Base-by-base conservation (phyloP, 1,140 invertebrate species). In the Brachionus rubens region DNA sequence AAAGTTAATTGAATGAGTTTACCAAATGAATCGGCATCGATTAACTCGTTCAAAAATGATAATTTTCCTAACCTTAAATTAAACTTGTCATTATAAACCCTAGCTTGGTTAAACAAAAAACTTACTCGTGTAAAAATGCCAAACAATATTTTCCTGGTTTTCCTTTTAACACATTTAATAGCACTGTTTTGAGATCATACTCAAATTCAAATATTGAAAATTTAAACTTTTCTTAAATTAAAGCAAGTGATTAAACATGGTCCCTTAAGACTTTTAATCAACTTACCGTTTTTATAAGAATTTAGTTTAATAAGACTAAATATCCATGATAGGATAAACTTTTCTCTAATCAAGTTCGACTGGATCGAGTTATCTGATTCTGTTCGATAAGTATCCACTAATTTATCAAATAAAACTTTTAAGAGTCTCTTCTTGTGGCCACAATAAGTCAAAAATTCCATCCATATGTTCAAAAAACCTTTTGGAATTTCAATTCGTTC, bases 171-270 rank as follows among this genome's bases (percentile, higher is more conserved):
- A 65, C 30, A 21, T 24, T 21, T n/a, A 65, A 43, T 28, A 65
- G 43, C 26, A 65, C 59, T 43, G 28, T 21, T 43, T 43, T 65
- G 14, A 65, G 12, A 43, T 65, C 19, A 26, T 65, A 65, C 26
- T 65, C 59, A 24, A 65, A 65, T 24, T 65, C 40, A 65, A 65
- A 65, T 65, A 24, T 65, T 14, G 59, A 43, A 65, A 65, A 43
- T 65, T 65, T 65, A 5, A 6, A 26, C 43, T 65, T 59, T 7
- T 59, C 54, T 59, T 59, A n/a, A 19, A 10, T 14, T 12, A 56
- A 56, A 56, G 4, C 30, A 56, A 56, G 6, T 30, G 26, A 9
- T 14, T 28, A 54, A 12, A 28, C 4, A 7, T 40, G 3, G 19
- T 16, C 16, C 3, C 3, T 5, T 5, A 36, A 36, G 33, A 36